Conservation (phyloP, 1,140 invertebrate species). For the Pogonomyrmex californicus region DNA sequence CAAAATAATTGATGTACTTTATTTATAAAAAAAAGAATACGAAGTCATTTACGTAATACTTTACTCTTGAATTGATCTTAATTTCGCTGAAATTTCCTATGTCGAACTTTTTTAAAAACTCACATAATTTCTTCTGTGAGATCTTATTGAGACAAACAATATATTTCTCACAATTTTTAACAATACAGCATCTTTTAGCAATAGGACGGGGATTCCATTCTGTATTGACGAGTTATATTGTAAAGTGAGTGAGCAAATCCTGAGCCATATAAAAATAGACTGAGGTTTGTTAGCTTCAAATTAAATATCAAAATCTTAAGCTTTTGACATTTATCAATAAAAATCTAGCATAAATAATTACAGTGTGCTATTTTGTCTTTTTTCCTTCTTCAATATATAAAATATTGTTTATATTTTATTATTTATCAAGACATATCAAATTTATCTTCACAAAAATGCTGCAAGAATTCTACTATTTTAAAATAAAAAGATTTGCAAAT, state of each 20-base stretch:
- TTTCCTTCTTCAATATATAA: neutral
- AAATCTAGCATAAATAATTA: neutral
- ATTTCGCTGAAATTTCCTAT: neutral
- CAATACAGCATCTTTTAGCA: neutral
- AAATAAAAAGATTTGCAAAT: neutral
- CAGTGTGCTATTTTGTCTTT: neutral
- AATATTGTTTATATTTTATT: neutral
- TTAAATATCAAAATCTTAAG: neutral
- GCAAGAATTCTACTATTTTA: neutral
- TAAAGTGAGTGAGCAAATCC: neutral
- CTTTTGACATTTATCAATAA: neutral
- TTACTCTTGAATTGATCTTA: neutral
- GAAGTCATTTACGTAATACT: neutral
- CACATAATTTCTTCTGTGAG: neutral
- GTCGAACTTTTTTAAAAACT: neutral
- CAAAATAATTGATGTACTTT: neutral
- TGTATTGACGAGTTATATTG: neutral
- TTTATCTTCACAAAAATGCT: constrained; percentile 5
- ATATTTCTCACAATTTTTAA: neutral
- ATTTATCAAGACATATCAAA: neutral
- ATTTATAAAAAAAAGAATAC: neutral
- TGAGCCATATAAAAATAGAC: constrained; percentile 25
- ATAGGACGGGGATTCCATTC: neutral
- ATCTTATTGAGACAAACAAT: neutral
- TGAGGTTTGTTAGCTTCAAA: constrained; percentile 17